These are phyloP conservation scores for Misgurnus mizolepis DNA, from an alignment of 2,113 vertebrate genomes.

Conservation along the genomic window DNA sequence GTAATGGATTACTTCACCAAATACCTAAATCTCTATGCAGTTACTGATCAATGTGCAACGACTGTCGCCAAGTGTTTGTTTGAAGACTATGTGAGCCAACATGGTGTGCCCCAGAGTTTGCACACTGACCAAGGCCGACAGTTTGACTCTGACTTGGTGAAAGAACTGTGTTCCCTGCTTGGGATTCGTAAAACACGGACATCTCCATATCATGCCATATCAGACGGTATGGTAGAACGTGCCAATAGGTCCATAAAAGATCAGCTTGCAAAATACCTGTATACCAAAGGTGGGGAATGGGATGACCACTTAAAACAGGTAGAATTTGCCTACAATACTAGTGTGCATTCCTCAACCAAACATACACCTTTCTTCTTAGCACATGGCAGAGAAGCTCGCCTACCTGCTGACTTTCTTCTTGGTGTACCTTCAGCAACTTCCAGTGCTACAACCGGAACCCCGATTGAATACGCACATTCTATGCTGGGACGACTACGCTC, in stretches of 20 bases:
- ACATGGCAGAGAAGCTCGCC: conserved; percentile 32
- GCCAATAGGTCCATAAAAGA: conserved; percentile 34
- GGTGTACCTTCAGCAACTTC: background rate
- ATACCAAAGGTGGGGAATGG: conserved; percentile 27
- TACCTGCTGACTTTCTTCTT: conserved; percentile 22
- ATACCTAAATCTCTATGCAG: too few species aligned
- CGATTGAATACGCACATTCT: background rate
- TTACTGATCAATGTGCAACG: too few species aligned
- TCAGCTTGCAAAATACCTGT: conserved; percentile 37
- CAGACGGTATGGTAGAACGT: conserved; percentile 27
- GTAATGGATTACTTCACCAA: too few species aligned
- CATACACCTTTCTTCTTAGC: background rate
- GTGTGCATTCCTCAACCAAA: conserved; percentile 22
- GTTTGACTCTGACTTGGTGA: conserved; percentile 36
- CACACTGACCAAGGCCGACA: conserved; percentile 26
- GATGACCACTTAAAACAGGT: conserved; percentile 39
- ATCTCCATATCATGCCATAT: conserved; percentile 30
- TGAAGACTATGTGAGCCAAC: too few species aligned
- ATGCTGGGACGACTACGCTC: background rate
- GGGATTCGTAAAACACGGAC: conserved; percentile 15
- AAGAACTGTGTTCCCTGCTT: conserved; percentile 25
- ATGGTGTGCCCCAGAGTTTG: conserved; percentile 25
- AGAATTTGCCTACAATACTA: conserved; percentile 41
- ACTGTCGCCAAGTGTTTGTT: too few species aligned
- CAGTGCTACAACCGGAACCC: background rate